Evolutionary conservation across 64 coral and sea anemone species (phyloP), one percentile per base, ranked within the genome.

Genomic region (Platygyra sinensis): DNA sequence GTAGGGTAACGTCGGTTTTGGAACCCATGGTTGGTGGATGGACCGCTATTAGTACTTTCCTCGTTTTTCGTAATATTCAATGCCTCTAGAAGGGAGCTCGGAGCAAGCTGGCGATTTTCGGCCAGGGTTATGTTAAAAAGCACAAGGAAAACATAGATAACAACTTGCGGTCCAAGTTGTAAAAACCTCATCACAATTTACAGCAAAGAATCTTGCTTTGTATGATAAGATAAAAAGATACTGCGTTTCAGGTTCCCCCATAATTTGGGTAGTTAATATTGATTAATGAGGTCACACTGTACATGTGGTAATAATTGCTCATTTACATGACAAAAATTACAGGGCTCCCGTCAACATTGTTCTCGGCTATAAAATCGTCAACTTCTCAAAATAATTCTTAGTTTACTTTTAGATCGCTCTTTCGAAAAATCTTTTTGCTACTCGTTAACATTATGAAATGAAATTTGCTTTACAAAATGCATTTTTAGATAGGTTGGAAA

Each of bases 221-320:
- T 5, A 55, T 8, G 76, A 19, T 20, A 46, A 46, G 42, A 46
- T 46, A 46, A 79, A 79, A 57, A 30, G 51, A 14, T 55, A 27
- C 12, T 5, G 20, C 19, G 20, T 79, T 16, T 55, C 51, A 27
- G 10, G 20, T 12, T 29, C 24, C 9, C 12, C 25, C 9, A 27
- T 14, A 16, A 28, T 28, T 79, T 57, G 25, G 8, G 19, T 79
- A 13, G 76, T 79, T 79, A 79, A 54, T 79, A 55, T 79, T 79
- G 51, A 79, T 54, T 5, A 79, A 51, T 79, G 76, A 57, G 76
- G 11, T 79, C 9, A 79, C 49, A 46, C 38, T 29, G n/a, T 55
- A 14, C 59, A 55, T 79, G 51, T 30, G 49, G 76, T 79, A 79
- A 79, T 39, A 59, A 52, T 79, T 57, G 49, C 51, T 79, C 51